Conservation (phyloP, 2,113 vertebrate species). For the Sceloporus undulatus region DNA sequence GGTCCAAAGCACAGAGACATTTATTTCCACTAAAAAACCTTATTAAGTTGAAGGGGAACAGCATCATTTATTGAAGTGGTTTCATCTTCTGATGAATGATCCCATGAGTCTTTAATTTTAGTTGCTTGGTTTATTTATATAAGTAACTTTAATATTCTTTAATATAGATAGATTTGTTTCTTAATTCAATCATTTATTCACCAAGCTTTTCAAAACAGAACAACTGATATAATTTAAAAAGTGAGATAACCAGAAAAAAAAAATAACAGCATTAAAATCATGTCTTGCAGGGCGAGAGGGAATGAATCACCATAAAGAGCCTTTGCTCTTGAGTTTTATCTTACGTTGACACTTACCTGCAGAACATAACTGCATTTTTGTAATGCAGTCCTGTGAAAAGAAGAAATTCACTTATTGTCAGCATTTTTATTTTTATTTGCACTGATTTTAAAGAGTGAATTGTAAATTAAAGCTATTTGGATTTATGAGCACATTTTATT, state of each 20-base stretch:
- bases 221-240: constrained; percentile 39
- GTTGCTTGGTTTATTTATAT: constrained; percentile 31
- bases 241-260: constrained; percentile 62
- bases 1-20: not conserved
- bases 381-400: constrained; percentile 58
- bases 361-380: constrained; percentile 53
- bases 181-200: constrained; percentile 41
- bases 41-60: constrained; percentile 33
- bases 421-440: constrained; percentile 60
- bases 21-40: constrained; percentile 42
- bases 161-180: constrained; percentile 54
- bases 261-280: constrained; percentile 49
- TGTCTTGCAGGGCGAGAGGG: constrained; percentile 62
- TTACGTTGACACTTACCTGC: constrained; percentile 60
- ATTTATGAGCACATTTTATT: constrained; percentile 67
- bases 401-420: constrained; percentile 55
- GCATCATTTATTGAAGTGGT: constrained; percentile 15
- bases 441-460: constrained; percentile 73
- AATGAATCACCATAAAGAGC: constrained; percentile 59
- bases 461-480: constrained; percentile 59
- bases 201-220: constrained; percentile 40
- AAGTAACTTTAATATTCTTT: constrained; percentile 36
- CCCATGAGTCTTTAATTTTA: constrained; percentile 39
- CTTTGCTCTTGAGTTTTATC: constrained; percentile 64
- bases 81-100: constrained; percentile 10